Percentiles rank a stretch among this genome's conserved stretches.
Conservation (phyloP, 1,140 invertebrate species). For the Orius insidiosus region DNA sequence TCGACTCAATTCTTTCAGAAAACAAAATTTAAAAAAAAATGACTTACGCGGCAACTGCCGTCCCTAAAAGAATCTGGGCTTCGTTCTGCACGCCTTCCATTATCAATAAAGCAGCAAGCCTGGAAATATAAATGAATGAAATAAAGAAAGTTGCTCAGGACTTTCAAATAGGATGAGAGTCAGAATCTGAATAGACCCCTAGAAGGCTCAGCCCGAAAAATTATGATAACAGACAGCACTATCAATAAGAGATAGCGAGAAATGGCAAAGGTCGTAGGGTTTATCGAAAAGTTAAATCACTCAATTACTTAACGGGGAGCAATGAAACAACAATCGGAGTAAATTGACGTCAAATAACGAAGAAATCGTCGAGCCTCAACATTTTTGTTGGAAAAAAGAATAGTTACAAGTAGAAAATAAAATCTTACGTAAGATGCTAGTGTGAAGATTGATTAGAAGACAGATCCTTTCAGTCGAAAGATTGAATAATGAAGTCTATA, state of each 20-base stretch:
- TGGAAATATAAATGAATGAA: not conserved
- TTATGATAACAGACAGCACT: not conserved
- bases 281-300: conserved; percentile 6
- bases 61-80: conserved; percentile 1
- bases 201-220: not conserved
- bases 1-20: conserved; percentile 9
- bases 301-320: conserved; percentile 7
- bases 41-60: conserved; percentile 3
- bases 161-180: too few species aligned
- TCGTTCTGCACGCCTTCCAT: not conserved
- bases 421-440: too few species aligned
- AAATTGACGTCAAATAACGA: too few species aligned
- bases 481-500: too few species aligned
- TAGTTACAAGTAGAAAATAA: too few species aligned
- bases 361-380: too few species aligned
- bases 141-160: too few species aligned
- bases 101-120: not conserved
- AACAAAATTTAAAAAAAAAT: conserved; percentile 4
- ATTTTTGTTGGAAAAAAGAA: too few species aligned
- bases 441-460: too few species aligned
- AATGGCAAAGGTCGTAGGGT: not conserved
- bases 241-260: not conserved
- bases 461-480: too few species aligned
- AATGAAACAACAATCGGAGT: not conserved
- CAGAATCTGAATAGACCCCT: not conserved